These are phyloP conservation scores for Potamilus streckersoni DNA, from an alignment of 1,140 invertebrate species.

Conservation along the genomic window DNA sequence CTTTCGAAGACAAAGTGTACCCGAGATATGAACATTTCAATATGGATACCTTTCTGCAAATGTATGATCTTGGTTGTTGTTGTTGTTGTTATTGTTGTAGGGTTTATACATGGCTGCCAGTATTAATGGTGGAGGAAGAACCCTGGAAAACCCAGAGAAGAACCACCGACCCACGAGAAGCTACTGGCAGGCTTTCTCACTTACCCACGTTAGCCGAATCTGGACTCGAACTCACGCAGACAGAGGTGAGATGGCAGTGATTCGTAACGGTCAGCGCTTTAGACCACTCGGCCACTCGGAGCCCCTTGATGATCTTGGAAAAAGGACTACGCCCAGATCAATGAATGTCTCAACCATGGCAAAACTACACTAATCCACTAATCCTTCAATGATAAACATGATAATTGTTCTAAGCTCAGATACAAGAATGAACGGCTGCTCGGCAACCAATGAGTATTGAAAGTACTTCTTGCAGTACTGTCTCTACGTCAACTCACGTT, in stretches of 20 bases:
- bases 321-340: conserved; percentile 29
- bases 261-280: too few relatives aligned
- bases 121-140: too few relatives aligned
- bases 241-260: too few relatives aligned
- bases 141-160: too few relatives aligned
- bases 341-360: conserved; percentile 44
- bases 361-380: conserved; percentile 40
- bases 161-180: too few relatives aligned
- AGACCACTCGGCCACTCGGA: too few relatives aligned
- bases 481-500: conserved; percentile 49
- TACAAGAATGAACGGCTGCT: conserved; percentile 16
- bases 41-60: conserved; percentile 43
- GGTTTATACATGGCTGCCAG: too few relatives aligned
- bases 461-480: conserved; percentile 58
- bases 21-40: conserved; percentile 49
- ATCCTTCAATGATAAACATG: conserved; percentile 42
- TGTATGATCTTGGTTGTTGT: conserved; percentile 44
- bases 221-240: too few relatives aligned
- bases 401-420: conserved; percentile 36
- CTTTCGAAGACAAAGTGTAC: conserved; percentile 59
- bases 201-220: too few relatives aligned
- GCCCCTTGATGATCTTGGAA: conserved; percentile 38
- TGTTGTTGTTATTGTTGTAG: too few relatives aligned
- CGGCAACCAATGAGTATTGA: conserved; percentile 51
- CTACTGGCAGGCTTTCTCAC: too few relatives aligned